Base-by-base conservation (phyloP, 2,797 vertebrate genomes). In the Coregonus sp. region DNA sequence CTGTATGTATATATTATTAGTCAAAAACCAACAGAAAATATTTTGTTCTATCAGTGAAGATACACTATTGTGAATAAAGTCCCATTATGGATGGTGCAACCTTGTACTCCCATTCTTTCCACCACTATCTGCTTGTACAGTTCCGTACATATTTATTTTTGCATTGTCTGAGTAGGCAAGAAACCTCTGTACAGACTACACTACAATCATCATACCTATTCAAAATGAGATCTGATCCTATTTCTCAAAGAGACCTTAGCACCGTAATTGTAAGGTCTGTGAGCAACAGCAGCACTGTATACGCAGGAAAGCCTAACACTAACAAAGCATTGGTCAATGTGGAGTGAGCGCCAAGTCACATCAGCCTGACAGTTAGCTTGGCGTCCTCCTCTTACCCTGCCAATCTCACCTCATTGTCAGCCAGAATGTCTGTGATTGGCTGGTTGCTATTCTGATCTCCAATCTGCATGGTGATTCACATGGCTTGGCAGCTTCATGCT, bases 21-120 rank as follows among this genome's bases (percentile, higher is more conserved):
- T 81, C 75, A 65, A 86, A 74, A 86, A 67, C 74, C 82, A 81
- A 91, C 90, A 92, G 82, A 90, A 93, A 93, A 91, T 94, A 93
- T 95, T 95, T 95, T 95, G 93, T 94, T 95, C 92, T 95, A 92
- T 93, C 84, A 91, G 89, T 94, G 93, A 92, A 80, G 31, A 87
- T 87, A 78, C 78, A 77, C 52, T 35, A 82, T 91, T 95, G 92
- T 93, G 93, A 96, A 95, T 95, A 95, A 96, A 96, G 94, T 94
- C 84, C 87, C 73, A 70, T 87, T 88, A 92, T 95, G 77, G 89
- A 93, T 92, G 92, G 88, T 91, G 80, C 81, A 85, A 76, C 70
- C 79, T 76, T 70, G 76, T 76, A 35, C 82, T 16, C n/a, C 78
- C 70, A 14, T 75, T 50, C 54, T 84, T 73, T 4, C 16, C 33